Evolutionary conservation across 2,888 invertebrate genomes (phyloP).

Genomic region (Conops quadrifasciatus): DNA sequence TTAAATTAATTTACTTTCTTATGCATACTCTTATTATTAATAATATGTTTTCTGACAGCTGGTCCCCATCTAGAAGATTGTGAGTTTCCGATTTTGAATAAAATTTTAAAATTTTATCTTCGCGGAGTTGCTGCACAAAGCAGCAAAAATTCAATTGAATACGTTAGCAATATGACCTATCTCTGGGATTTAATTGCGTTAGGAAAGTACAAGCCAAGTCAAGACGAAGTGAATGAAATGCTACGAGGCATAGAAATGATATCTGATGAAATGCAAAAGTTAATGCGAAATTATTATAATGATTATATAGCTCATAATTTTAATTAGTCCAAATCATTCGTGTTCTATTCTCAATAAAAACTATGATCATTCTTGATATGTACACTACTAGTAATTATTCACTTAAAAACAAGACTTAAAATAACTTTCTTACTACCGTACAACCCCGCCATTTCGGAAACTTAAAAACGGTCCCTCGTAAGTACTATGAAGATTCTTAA

Average conservation of each 20-base stretch:
- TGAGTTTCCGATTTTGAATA: conserved; percentile 47
- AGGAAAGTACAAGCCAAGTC: conserved; percentile 44
- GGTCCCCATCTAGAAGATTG: conserved; percentile 41
- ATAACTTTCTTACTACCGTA: too few relatives aligned
- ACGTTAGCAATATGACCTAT: conserved; percentile 47
- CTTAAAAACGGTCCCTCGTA: too few relatives aligned
- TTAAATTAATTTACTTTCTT: neutral
- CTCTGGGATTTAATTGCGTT: conserved; percentile 54
- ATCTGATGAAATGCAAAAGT: conserved; percentile 43
- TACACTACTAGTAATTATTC: too few relatives aligned
- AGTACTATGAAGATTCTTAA: too few relatives aligned
- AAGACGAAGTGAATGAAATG: conserved; percentile 40
- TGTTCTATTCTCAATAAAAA: too few relatives aligned
- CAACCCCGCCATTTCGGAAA: too few relatives aligned
- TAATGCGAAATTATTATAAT: conserved; percentile 55
- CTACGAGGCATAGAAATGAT: conserved; percentile 43
- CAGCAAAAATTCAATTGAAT: conserved; percentile 46
- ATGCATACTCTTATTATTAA: neutral
- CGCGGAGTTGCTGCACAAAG: conserved; percentile 40
- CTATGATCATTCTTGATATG: too few relatives aligned
- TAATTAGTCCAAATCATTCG: neutral
- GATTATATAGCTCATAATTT: conserved; percentile 49
- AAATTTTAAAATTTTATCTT: conserved; percentile 45
- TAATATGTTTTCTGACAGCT: conserved; percentile 35
- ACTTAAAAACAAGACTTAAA: too few relatives aligned